phyloP scores from a whole-genome alignment of 2,113 vertebrate species.

The Corythaixoides concolor region DNA sequence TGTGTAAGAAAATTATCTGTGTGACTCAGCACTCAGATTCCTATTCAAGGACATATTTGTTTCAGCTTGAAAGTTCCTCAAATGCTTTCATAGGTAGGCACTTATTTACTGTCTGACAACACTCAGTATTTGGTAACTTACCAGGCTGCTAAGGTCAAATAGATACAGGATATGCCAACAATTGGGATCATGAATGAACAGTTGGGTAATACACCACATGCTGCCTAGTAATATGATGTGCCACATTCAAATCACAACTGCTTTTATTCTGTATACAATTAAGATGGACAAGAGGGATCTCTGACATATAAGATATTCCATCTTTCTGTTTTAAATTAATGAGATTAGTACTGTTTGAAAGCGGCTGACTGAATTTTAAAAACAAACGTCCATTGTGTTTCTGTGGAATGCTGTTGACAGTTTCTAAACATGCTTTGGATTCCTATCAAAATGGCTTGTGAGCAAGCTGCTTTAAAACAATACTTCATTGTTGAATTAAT shows the following conservation, averaged over 20 bases:
- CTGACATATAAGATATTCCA: conserved; percentile 17
- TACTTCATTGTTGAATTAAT: conserved; percentile 73
- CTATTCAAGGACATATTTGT: neutral
- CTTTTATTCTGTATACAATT: conserved; percentile 51
- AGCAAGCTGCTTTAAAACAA: conserved; percentile 79
- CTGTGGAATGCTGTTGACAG: conserved; percentile 78
- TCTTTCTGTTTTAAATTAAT: conserved; percentile 61
- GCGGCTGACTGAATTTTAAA: conserved; percentile 59
- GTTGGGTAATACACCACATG: neutral
- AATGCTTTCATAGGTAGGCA: neutral
- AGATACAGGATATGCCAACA: neutral
- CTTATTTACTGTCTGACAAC: neutral
- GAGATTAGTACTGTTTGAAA: conserved; percentile 61
- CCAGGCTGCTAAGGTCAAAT: neutral
- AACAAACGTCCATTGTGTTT: conserved; percentile 76
- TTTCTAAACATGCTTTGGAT: conserved; percentile 82
- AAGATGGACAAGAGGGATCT: conserved; percentile 34
- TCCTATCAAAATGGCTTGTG: conserved; percentile 76
- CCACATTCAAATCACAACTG: conserved; percentile 27
- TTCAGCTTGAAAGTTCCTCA: neutral
- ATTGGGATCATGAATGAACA: neutral
- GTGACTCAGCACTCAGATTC: neutral
- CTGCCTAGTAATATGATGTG: neutral
- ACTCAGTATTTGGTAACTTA: conserved; percentile 10
- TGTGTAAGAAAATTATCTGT: neutral